Evolutionary conservation across 2,888 invertebrate species (phyloP).

Genomic region (Drosophila suboccidentalis): DNA sequence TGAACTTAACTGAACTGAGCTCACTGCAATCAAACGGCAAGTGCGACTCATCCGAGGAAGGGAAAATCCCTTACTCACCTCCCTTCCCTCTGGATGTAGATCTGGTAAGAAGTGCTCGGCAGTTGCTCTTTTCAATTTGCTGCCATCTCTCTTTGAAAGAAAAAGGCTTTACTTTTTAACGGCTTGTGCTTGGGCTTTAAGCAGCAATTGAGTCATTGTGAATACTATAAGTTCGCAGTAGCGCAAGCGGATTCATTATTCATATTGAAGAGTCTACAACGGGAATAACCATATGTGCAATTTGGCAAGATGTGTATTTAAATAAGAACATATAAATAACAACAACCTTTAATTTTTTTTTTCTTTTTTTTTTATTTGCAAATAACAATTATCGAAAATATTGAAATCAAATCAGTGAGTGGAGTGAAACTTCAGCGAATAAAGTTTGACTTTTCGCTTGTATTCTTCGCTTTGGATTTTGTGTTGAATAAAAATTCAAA

Average conservation of each 20-base stretch:
- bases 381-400: too few relatives aligned
- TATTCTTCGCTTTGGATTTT: too few relatives aligned
- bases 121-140: constrained; percentile 54
- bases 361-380: too few relatives aligned
- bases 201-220: constrained; percentile 45
- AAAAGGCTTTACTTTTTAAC: constrained; percentile 47
- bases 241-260: constrained; percentile 21
- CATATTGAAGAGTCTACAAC: neutral
- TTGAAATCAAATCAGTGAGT: too few relatives aligned
- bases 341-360: too few relatives aligned
- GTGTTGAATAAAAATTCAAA: too few relatives aligned
- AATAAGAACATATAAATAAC: too few relatives aligned
- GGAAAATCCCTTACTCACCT: neutral
- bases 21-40: constrained; percentile 4
- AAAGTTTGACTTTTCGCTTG: too few relatives aligned
- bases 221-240: constrained; percentile 16
- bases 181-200: constrained; percentile 38
- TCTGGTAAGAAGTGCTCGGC: constrained; percentile 2
- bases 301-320: neutral
- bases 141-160: constrained; percentile 20
- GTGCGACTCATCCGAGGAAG: neutral
- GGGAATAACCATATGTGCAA: neutral
- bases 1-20: neutral
- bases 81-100: too few relatives aligned
- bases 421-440: too few relatives aligned